Evolutionary conservation across 53 echinoderm and acorn worm genomes (phyloP).

Genomic region (Stichopus horrens): DNA sequence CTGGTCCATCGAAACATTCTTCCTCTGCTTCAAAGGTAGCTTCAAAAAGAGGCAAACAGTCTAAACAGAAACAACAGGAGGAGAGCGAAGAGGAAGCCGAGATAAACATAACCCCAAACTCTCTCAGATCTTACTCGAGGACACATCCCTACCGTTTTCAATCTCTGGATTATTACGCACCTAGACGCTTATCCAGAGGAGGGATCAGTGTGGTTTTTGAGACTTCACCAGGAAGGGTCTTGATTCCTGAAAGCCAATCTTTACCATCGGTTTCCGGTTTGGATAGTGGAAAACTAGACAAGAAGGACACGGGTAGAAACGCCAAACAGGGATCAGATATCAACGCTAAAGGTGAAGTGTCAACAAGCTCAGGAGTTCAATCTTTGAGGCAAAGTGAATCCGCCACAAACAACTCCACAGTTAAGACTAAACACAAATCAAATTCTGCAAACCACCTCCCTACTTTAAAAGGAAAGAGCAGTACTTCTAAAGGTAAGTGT

Average conservation of each 20-base stretch:
- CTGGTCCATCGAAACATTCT: constrained; percentile 27
- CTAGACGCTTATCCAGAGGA: constrained; percentile 57
- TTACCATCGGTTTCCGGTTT: constrained; percentile 41
- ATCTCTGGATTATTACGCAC: constrained; percentile 88
- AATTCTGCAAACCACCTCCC: background rate
- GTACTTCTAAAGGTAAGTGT: constrained; percentile 42
- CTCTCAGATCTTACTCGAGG: constrained; percentile 85
- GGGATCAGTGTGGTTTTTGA: constrained; percentile 45
- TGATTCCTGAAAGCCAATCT: constrained; percentile 33
- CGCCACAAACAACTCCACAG: background rate
- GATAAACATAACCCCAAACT: constrained; percentile 60
- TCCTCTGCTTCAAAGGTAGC: background rate
- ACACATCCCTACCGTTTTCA: constrained; percentile 87
- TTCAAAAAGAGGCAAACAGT: constrained; percentile 11
- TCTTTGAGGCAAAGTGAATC: constrained; percentile 25
- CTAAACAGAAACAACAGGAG: background rate
- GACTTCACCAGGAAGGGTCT: constrained; percentile 31
- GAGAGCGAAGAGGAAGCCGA: background rate
- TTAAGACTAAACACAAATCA: constrained; percentile 4
- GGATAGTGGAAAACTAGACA: background rate
- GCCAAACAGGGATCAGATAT: background rate
- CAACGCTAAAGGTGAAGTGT: constrained; percentile 9
- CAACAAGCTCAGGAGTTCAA: constrained; percentile 37
- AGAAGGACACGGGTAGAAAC: background rate
- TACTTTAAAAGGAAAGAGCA: constrained; percentile 29